Conservation (phyloP, 2,888 invertebrate species). For the Stictocephala bisonia region DNA sequence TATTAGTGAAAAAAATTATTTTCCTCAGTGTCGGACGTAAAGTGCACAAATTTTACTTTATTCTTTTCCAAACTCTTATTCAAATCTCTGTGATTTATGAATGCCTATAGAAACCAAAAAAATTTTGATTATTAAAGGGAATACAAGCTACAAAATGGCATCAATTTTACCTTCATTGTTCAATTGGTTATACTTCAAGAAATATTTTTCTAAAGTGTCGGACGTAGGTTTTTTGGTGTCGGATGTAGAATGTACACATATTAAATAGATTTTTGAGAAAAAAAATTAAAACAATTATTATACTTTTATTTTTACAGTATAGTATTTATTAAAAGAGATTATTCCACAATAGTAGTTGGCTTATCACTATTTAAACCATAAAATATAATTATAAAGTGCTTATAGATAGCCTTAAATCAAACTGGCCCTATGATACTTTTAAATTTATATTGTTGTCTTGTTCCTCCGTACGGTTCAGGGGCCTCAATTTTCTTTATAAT, state of each 20-base stretch:
- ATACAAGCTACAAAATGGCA: slow-evolving; percentile 5
- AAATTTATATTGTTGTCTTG: slow-evolving; percentile 19
- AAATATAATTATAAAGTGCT: no score
- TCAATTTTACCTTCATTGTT: neutral
- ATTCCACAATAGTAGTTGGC: no score
- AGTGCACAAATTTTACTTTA: no score
- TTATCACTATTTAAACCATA: no score
- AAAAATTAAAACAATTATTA: slow-evolving; percentile 2
- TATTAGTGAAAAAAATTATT: slow-evolving; percentile 12
- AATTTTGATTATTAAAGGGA: slow-evolving; percentile 12
- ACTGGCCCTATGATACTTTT: no score
- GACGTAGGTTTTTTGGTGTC: slow-evolving; percentile 17
- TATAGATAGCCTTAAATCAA: no score
- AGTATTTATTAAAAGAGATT: neutral
- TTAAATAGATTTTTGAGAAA: neutral
- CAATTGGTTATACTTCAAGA: neutral
- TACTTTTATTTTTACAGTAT: no score
- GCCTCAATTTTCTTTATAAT: slow-evolving; percentile 22
- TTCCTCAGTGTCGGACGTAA: slow-evolving; percentile 34
- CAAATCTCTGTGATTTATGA: slow-evolving; percentile 21
- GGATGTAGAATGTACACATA: slow-evolving; percentile 24
- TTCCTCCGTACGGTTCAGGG: slow-evolving; percentile 26
- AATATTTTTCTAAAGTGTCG: slow-evolving; percentile 1
- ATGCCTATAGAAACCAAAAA: neutral
- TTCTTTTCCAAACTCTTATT: slow-evolving; percentile 10